phyloP scores from a whole-genome alignment of 2,888 invertebrate species.

The Apamea sordens region DNA sequence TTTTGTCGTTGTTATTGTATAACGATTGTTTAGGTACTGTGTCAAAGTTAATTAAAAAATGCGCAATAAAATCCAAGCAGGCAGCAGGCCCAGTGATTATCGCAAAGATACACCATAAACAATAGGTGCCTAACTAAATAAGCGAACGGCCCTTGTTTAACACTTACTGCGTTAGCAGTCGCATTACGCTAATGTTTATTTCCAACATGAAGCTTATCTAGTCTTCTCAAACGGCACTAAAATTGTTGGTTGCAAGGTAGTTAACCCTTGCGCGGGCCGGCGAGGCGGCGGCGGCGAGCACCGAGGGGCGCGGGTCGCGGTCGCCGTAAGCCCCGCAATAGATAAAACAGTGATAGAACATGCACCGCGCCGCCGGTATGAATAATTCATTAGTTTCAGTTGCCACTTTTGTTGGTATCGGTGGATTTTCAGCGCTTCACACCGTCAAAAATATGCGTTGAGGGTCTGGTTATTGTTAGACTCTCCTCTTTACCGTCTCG shows the following conservation, averaged over 20 bases:
- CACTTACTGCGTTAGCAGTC: constrained; percentile 82
- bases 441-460: constrained; percentile 88
- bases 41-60: constrained; percentile 2
- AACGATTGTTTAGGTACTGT: neutral
- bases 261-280: constrained; percentile 86
- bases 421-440: constrained; percentile 89
- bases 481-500: constrained; percentile 80
- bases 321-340: constrained; percentile 87
- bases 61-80: constrained; percentile 4
- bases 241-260: constrained; percentile 88
- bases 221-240: constrained; percentile 87
- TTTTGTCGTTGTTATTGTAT: neutral
- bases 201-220: constrained; percentile 86
- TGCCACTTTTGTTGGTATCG: constrained; percentile 90
- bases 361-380: constrained; percentile 89
- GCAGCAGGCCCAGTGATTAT: constrained; percentile 20
- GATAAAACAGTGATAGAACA: constrained; percentile 91
- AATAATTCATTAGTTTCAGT: constrained; percentile 91
- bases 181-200: constrained; percentile 87
- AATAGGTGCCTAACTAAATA: constrained; percentile 70
- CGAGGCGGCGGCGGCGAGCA: constrained; percentile 65
- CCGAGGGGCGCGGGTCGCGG: constrained; percentile 77
- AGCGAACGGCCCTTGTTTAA: constrained; percentile 73
- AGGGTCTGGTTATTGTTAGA: constrained; percentile 87
- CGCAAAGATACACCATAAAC: constrained; percentile 56